Base-by-base conservation (phyloP, 2,888 invertebrate genomes). In the Polia nebulosa region DNA sequence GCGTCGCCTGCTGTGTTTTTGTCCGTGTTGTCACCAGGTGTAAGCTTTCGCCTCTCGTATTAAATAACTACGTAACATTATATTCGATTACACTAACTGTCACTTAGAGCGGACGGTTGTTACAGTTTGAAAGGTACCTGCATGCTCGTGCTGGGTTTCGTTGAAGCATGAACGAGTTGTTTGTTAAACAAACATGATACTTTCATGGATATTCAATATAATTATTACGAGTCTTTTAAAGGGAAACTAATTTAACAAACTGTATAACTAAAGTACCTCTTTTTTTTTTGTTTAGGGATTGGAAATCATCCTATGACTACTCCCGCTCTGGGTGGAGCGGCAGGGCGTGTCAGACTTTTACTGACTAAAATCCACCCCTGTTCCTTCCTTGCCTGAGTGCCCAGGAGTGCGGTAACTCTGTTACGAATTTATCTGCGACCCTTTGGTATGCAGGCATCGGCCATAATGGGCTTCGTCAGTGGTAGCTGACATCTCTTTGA, bases 21-120 rank as follows among this genome's bases (percentile, higher is more conserved):
- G 80, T 80, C 60, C 74, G 27, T 27, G 25, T 75, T 72, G 82
- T 82, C 76, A 68, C 82, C 70, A 60, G 72, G 82, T 84, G 70
- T 84, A 82, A 82, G 76, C 67, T 75, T 79, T 79, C 84, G 67
- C 70, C 47, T 79, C 56, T 55, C 29, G 68, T 82, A 84, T 82
- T 84, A 79, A 82, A 84, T 82, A 76, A 84, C 82, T 72, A 72
- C 61, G 82, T 82, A 67, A 82, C 61, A 68, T 81, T 69, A 76
- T 82, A 82, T 84, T 82, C 55, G 76, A 84, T 82, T 76, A 82
- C 73, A 74, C 49, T 74, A 68, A 78, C 79, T 74, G 84, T 79
- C 84, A 84, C 82, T 84, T 71, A 79, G 41, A 22, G 56, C 39
- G 39, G 56, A 63, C 56, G 67, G 63, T 71, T 72, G 72, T 67